Evolutionary conservation across 92 coral and sea anemone species (phyloP).

Genomic region (Zoanthus solanderi): DNA sequence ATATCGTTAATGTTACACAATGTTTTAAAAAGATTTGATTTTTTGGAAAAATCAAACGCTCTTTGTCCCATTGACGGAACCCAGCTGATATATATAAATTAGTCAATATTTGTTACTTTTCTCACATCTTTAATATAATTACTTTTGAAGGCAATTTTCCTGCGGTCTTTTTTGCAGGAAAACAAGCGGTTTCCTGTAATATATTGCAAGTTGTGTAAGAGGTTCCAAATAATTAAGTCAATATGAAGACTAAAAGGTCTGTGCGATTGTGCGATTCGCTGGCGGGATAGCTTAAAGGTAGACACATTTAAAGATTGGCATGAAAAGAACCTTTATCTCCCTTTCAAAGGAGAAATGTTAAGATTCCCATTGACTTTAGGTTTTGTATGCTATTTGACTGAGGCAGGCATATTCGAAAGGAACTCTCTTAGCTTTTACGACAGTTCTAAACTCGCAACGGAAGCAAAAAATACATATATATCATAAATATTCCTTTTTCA

Average conservation of each 20-base stretch:
- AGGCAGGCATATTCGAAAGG: not conserved
- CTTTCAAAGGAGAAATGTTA: too few species aligned
- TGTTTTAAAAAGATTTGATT: not conserved
- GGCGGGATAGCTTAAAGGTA: not conserved
- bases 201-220: not conserved
- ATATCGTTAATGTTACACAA: not conserved
- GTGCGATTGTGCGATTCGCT: not conserved
- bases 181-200: not conserved
- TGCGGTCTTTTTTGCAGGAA: slow-evolving; percentile 1
- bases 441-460: too few species aligned
- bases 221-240: not conserved
- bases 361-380: too few species aligned
- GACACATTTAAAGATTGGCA: not conserved
- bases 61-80: not conserved
- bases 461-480: too few species aligned
- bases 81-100: not conserved
- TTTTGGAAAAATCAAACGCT: not conserved
- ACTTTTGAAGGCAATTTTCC: slow-evolving; percentile 7
- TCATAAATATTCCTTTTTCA: too few species aligned
- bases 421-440: not conserved
- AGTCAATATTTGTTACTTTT: not conserved
- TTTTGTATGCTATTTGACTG: too few species aligned
- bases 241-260: not conserved
- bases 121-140: slow-evolving; percentile 13
- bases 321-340: too few species aligned